Percentiles rank a stretch among this genome's conserved stretches.
These are phyloP conservation scores for Polypterus senegalus DNA, from an alignment of 2,113 vertebrate genomes.

Conservation along the genomic window DNA sequence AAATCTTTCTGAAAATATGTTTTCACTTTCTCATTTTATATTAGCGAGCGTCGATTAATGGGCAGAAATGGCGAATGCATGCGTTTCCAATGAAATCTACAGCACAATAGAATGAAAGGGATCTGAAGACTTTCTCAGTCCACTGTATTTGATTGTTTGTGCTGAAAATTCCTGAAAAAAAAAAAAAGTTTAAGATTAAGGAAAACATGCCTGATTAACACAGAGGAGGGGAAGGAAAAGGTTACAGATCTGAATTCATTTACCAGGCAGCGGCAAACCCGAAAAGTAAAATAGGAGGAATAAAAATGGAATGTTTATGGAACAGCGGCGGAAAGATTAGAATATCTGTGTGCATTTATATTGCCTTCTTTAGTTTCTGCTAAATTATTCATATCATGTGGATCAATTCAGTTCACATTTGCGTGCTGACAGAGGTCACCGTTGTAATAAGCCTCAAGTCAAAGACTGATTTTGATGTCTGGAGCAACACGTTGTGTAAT, in stretches of 20 bases:
- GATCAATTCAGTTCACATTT: constrained; percentile 41
- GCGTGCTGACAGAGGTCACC: constrained; percentile 33
- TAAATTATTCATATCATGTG: constrained; percentile 62
- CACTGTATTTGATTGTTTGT: too few species aligned
- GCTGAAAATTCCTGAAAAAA: too few species aligned
- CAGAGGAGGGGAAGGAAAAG: constrained; percentile 21
- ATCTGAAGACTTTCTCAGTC: too few species aligned
- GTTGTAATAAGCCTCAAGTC: constrained; percentile 32
- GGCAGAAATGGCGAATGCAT: too few species aligned
- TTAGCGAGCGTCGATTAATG: too few species aligned
- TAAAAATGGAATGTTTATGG: constrained; percentile 32
- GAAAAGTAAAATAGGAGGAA: constrained; percentile 25
- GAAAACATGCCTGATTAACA: neutral
- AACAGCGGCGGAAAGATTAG: constrained; percentile 41
- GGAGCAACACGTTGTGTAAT: constrained; percentile 23
- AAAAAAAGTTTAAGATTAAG: too few species aligned
- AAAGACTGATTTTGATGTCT: constrained; percentile 45
- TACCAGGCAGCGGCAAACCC: constrained; percentile 24
- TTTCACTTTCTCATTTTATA: too few species aligned
- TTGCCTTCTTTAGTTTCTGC: constrained; percentile 55
- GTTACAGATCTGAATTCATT: constrained; percentile 48
- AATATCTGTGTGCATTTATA: constrained; percentile 68
- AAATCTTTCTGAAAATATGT: too few species aligned
- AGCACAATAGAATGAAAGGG: too few species aligned
- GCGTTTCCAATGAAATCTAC: too few species aligned